These are phyloP conservation scores for Athene noctua DNA, from an alignment of 2,113 vertebrate species.

Conservation along the genomic window DNA sequence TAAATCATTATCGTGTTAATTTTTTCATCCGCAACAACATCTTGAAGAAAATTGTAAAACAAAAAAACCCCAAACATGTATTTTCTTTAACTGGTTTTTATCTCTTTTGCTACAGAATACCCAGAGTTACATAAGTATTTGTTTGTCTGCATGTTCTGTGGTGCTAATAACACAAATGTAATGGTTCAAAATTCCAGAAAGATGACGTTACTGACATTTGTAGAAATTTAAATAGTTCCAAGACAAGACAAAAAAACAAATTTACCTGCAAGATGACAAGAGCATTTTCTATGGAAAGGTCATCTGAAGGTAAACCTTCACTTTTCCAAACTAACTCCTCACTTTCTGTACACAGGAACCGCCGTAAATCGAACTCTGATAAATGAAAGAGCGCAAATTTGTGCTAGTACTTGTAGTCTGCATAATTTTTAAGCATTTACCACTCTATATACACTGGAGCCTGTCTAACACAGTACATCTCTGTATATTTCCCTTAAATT, in stretches of 20 bases:
- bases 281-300: slow-evolving; percentile 96
- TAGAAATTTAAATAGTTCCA: not conserved
- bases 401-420: not conserved
- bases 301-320: slow-evolving; percentile 96
- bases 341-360: slow-evolving; percentile 94
- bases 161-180: not conserved
- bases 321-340: slow-evolving; percentile 98
- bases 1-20: too few species aligned
- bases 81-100: not conserved
- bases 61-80: not conserved
- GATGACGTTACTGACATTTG: not conserved
- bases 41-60: not conserved
- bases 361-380: slow-evolving; percentile 88
- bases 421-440: not conserved
- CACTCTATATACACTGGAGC: not conserved
- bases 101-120: not conserved
- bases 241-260: not conserved
- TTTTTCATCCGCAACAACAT: too few species aligned
- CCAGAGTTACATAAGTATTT: not conserved
- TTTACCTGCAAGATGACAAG: slow-evolving; percentile 95
- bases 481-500: not conserved
- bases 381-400: not conserved
- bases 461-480: not conserved
- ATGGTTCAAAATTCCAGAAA: not conserved
- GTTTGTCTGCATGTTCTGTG: not conserved